Evolutionary conservation across 2,888 invertebrate species (phyloP).

Genomic region (Cyrtodaria siliqua): DNA sequence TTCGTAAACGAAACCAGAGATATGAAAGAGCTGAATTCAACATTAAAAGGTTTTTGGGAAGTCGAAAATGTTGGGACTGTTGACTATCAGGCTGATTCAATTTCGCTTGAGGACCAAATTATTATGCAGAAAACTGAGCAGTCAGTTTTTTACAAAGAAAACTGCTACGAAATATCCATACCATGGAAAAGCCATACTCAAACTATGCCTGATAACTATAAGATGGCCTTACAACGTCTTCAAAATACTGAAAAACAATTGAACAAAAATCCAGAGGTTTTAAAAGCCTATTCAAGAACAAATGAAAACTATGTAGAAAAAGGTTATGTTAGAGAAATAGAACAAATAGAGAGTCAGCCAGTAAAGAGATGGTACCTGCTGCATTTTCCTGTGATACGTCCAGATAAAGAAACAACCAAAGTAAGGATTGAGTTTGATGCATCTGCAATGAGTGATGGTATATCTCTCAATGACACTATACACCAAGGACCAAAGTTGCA

Average conservation of each 20-base stretch:
- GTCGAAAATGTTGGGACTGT: neutral
- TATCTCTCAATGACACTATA: constrained; percentile 45
- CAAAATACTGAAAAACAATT: constrained; percentile 51
- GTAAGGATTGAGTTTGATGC: constrained; percentile 62
- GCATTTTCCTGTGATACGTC: constrained; percentile 52
- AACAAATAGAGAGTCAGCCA: neutral
- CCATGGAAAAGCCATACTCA: constrained; percentile 21
- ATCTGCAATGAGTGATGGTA: constrained; percentile 34
- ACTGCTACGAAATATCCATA: constrained; percentile 2
- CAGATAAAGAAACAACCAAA: constrained; percentile 33
- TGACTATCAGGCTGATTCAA: neutral
- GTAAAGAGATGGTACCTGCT: constrained; percentile 51
- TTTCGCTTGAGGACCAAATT: neutral
- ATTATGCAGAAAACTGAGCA: neutral
- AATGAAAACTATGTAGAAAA: constrained; percentile 53
- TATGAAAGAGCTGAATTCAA: too few relatives aligned
- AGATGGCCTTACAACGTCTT: constrained; percentile 19
- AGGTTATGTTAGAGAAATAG: constrained; percentile 49
- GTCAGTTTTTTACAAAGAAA: neutral
- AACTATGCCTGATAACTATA: constrained; percentile 10
- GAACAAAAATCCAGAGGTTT: constrained; percentile 25
- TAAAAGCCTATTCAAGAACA: constrained; percentile 27
- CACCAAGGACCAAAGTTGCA: constrained; percentile 59
- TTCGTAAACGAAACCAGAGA: too few relatives aligned
- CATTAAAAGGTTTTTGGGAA: neutral